Evolutionary conservation across 2,113 vertebrate genomes (phyloP).

Genomic region (Labrus mixtus): DNA sequence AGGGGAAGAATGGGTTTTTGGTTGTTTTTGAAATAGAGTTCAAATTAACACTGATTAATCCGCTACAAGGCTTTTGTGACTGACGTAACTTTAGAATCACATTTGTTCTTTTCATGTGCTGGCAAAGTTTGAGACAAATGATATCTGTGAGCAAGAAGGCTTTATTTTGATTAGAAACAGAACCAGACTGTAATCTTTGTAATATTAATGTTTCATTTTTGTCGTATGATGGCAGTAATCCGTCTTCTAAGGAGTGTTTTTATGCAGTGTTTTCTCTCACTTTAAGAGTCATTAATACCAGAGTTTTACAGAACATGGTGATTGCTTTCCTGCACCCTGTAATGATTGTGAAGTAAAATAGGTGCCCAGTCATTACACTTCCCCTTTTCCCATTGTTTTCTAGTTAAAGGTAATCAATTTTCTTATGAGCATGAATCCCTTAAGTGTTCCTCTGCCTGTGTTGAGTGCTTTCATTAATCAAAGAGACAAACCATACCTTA

Average conservation of each 20-base stretch:
- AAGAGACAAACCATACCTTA: constrained; percentile 64
- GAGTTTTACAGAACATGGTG: constrained; percentile 51
- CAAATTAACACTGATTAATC: constrained; percentile 55
- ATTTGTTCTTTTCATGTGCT: background rate
- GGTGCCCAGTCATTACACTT: constrained; percentile 70
- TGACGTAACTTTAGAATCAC: constrained; percentile 25
- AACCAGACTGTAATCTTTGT: background rate
- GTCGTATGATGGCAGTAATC: constrained; percentile 21
- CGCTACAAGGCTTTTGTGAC: constrained; percentile 8
- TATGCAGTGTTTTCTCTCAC: constrained; percentile 41
- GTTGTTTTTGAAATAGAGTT: constrained; percentile 43
- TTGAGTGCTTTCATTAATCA: constrained; percentile 77
- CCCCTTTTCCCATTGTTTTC: constrained; percentile 73
- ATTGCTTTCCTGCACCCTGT: constrained; percentile 63
- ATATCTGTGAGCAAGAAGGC: background rate
- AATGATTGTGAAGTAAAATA: constrained; percentile 69
- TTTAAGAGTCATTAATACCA: constrained; percentile 58
- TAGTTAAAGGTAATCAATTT: constrained; percentile 81
- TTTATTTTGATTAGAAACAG: constrained; percentile 5
- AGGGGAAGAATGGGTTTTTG: constrained; percentile 10
- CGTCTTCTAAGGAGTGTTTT: constrained; percentile 34
- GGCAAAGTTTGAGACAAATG: background rate
- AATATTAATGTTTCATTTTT: constrained; percentile 42
- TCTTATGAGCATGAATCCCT: constrained; percentile 64
- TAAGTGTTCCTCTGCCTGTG: constrained; percentile 65